Evolutionary conservation across 2,888 invertebrate genomes (phyloP).

Genomic region (Heliconius erato): DNA sequence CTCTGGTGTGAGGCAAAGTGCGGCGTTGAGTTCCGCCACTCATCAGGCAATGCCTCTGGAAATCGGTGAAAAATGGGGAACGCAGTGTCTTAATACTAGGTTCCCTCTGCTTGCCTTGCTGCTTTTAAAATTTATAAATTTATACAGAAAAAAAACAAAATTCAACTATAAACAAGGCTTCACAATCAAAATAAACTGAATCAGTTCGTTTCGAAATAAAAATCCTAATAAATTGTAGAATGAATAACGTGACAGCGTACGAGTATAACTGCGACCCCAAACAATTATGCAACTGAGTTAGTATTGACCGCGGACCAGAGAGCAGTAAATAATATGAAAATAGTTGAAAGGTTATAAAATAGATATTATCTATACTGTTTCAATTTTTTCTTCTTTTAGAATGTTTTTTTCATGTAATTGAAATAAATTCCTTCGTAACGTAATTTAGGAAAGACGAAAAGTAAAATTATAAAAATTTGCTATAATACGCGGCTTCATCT

Average conservation of each 20-base stretch:
- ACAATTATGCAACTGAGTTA: slow-evolving; percentile 39
- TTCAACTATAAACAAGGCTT: background rate
- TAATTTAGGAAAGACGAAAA: no score
- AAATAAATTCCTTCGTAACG: no score
- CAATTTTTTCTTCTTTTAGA: background rate
- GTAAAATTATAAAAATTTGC: no score
- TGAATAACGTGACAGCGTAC: slow-evolving; percentile 30
- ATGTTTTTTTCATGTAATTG: no score
- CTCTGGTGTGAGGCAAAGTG: no score
- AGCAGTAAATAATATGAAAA: background rate
- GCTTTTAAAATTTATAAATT: no score
- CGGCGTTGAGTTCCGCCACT: no score
- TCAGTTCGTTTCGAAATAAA: slow-evolving; percentile 17
- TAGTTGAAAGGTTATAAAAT: background rate
- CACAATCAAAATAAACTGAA: slow-evolving; percentile 1
- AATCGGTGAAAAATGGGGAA: no score
- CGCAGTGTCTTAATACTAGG: no score
- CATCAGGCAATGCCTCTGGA: no score
- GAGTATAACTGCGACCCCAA: slow-evolving; percentile 28
- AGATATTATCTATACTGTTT: background rate
- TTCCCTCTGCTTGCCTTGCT: no score
- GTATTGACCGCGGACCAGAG: slow-evolving; percentile 24
- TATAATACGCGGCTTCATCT: no score
- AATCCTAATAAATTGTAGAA: slow-evolving; percentile 26
- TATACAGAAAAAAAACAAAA: background rate